A percentile compares a stretch with the other conserved stretches of the same genome.
Evolutionary conservation across 2,797 vertebrate species (phyloP).

Genomic region (Alfaro cultratus): DNA sequence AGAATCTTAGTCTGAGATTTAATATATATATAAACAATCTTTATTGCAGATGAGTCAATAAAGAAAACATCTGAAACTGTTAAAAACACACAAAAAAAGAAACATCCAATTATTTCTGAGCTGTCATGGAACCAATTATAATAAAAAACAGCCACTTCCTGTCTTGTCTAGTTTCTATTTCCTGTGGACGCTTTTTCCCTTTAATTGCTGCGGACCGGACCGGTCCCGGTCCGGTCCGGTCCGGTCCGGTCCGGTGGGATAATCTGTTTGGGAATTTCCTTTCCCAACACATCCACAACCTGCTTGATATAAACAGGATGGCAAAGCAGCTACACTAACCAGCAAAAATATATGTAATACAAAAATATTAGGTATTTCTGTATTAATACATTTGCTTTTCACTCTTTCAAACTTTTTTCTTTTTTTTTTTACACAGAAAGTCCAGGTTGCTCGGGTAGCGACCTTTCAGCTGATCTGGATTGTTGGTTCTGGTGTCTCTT

Average conservation of each 20-base stretch:
- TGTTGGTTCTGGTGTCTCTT: no score
- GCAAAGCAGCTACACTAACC: background rate
- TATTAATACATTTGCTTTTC: no score
- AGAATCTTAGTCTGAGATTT: no score
- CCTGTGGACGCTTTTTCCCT: background rate
- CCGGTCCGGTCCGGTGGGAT: background rate
- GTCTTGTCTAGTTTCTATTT: background rate
- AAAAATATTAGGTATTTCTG: background rate
- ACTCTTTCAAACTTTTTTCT: no score
- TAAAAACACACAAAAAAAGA: background rate
- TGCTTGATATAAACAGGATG: background rate
- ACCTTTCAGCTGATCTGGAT: no score
- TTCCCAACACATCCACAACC: background rate
- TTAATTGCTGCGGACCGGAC: background rate
- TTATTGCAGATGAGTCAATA: background rate
- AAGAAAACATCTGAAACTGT: background rate
- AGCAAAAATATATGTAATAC: background rate
- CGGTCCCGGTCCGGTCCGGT: background rate
- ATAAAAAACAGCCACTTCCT: background rate
- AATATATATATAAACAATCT: background rate
- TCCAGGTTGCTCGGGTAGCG: no score
- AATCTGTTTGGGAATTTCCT: background rate
- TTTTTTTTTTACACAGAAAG: no score
- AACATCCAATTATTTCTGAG: background rate
- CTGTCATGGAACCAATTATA: background rate